Evolutionary conservation across 1,140 invertebrate genomes (phyloP), one percentile per base, ranked within the genome.

Genomic region (Leptinotarsa texana): DNA sequence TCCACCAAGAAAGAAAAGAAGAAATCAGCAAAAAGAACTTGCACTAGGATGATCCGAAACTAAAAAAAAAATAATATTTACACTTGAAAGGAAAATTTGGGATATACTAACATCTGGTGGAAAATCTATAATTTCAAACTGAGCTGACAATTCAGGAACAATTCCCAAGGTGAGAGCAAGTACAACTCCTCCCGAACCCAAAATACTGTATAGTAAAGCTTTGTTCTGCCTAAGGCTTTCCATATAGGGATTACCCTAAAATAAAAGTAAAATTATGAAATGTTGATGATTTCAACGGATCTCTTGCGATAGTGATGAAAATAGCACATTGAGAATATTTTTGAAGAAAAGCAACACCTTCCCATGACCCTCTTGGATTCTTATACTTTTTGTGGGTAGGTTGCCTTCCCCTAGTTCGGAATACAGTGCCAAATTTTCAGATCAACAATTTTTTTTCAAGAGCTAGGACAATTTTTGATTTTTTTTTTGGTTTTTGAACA

Each of bases 231-330:
- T 85, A 72, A 99, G 87, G 87, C 95, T 95, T 86, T 99, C 97
- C 98, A 99, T 99, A 81, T 97, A 99, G 3, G 98, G 98, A 85
- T 96, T 92, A 13, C 98, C 98, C 96, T 99, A 83, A 62, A 85
- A 83, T 18, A 57, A 57, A 57, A 57, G 33, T 11, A 42, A 42
- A 11, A 42, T 42, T 42, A 11, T 42, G 33, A 11, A 42, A 42
- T 42, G 33, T 42, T 42, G 8, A 42, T 42, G 8, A 42, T 42
- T 42, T 42, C 33, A 42, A 42, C 8, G 3, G 8, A 42, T 42
- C 33, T 42, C 8, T 42, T 42, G 8, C 33, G 33, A 42, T 42
- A 11, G 33, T 42, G 8, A 42, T 42, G 33, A 42, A 42, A 42
- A 42, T 42, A 42, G 33, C 33, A 42, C 33, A 42, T 11, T 42